These are phyloP conservation scores for Anastrepha ludens DNA, from an alignment of 1,140 invertebrate genomes.

Conservation along the genomic window DNA sequence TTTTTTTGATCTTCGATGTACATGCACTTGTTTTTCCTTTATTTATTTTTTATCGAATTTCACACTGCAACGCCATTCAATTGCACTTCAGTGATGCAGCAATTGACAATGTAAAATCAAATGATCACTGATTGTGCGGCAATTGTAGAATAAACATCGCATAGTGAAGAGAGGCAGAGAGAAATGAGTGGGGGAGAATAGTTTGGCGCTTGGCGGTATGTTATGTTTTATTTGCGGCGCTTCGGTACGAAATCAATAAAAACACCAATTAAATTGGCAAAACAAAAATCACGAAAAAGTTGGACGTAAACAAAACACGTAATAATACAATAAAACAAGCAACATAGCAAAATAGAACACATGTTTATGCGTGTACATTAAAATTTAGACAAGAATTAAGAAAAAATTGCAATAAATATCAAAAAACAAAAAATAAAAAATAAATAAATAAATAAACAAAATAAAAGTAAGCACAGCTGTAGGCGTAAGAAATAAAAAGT, in stretches of 20 bases:
- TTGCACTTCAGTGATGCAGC: neutral
- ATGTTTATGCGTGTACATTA: too few relatives aligned
- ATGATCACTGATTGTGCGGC: slow-evolving; percentile 12
- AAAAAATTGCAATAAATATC: too few relatives aligned
- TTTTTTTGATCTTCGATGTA: neutral
- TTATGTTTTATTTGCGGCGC: neutral
- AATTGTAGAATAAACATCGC: neutral
- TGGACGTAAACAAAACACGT: neutral
- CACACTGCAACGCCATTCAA: neutral
- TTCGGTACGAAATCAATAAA: neutral
- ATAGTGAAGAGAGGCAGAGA: neutral
- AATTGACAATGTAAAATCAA: slow-evolving; percentile 32
- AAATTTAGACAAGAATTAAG: too few relatives aligned
- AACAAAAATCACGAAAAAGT: neutral
- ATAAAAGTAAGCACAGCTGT: slow-evolving; percentile 7
- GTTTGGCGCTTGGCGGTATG: neutral
- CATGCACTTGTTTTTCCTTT: neutral
- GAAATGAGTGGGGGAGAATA: neutral
- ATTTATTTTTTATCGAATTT: neutral
- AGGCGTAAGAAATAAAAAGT: neutral
- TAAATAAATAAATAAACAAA: too few relatives aligned
- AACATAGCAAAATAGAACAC: too few relatives aligned
- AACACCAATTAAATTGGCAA: neutral
- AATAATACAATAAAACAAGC: neutral
- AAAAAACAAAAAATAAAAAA: too few relatives aligned